These are phyloP conservation scores for Polymixis flavicincta DNA, from an alignment of 2,888 invertebrate species.

Conservation along the genomic window DNA sequence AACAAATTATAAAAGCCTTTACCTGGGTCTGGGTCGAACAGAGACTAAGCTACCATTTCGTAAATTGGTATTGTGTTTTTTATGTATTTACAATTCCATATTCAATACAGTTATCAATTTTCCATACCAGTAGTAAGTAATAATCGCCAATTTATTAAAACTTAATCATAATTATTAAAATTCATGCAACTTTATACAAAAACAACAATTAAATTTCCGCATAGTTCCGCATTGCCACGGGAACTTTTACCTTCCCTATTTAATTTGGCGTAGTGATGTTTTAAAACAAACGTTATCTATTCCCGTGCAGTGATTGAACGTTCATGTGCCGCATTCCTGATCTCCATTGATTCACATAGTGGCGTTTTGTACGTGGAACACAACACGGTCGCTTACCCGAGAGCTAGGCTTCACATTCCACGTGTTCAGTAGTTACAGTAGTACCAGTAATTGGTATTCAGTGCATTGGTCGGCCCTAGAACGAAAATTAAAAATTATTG, in stretches of 20 bases:
- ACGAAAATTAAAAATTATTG: slow-evolving; percentile 87
- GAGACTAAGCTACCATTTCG: not conserved
- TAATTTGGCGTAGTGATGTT: slow-evolving; percentile 42
- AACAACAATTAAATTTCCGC: not conserved
- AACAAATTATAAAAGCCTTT: slow-evolving; percentile 6
- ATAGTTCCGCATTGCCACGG: not conserved
- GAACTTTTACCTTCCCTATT: slow-evolving; percentile 15
- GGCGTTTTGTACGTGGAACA: slow-evolving; percentile 61
- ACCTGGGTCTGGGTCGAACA: not conserved
- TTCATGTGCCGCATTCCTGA: slow-evolving; percentile 65
- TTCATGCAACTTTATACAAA: not conserved
- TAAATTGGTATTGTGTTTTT: not conserved
- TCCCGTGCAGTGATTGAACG: slow-evolving; percentile 66
- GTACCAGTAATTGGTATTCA: slow-evolving; percentile 86
- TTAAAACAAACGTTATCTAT: slow-evolving; percentile 56
- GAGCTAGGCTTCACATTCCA: slow-evolving; percentile 78
- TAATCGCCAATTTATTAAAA: slow-evolving; percentile 1
- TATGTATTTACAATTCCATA: not conserved
- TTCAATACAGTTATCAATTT: not conserved
- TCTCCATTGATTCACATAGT: slow-evolving; percentile 66
- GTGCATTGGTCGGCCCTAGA: slow-evolving; percentile 79
- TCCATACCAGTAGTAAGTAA: not conserved
- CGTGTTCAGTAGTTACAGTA: slow-evolving; percentile 80
- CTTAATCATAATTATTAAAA: not conserved
- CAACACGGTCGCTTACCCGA: slow-evolving; percentile 73